Conservation (phyloP, 2,797 vertebrate species). For the Sibirionetta formosa region DNA sequence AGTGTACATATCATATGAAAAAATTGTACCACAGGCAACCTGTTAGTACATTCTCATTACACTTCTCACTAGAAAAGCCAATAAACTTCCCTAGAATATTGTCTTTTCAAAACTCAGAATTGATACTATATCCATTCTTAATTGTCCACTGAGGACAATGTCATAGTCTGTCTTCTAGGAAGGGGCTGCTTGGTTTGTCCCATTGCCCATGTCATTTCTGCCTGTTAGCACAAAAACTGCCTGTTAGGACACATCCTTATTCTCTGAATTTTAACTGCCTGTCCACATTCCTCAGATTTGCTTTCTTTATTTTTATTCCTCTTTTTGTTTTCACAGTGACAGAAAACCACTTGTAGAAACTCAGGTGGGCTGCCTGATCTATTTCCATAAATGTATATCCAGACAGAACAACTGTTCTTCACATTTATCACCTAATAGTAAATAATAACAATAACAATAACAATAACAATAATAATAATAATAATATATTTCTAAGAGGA, state of each 20-base stretch:
- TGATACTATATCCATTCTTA: background rate
- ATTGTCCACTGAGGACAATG: background rate
- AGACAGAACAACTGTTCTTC: rapidly evolving
- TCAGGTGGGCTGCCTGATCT: rapidly evolving
- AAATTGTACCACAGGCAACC: background rate
- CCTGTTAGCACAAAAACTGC: background rate
- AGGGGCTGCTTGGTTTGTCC: background rate
- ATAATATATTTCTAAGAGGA: background rate
- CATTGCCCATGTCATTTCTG: background rate
- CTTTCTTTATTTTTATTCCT: background rate
- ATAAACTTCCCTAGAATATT: background rate
- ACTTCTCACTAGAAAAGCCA: background rate
- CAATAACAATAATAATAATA: too few species aligned
- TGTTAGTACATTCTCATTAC: background rate
- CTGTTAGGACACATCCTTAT: background rate
- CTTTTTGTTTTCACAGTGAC: background rate
- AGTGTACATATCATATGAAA: background rate
- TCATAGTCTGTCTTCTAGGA: background rate
- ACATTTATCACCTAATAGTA: background rate
- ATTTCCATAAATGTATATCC: background rate
- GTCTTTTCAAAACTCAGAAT: background rate
- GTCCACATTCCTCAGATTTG: background rate
- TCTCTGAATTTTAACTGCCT: background rate
- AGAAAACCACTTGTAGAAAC: background rate
- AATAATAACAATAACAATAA: background rate